Percentiles rank a stretch among this genome's conserved stretches.
phyloP scores from a whole-genome alignment of 2,888 invertebrate genomes.

The Ophraella communa region DNA sequence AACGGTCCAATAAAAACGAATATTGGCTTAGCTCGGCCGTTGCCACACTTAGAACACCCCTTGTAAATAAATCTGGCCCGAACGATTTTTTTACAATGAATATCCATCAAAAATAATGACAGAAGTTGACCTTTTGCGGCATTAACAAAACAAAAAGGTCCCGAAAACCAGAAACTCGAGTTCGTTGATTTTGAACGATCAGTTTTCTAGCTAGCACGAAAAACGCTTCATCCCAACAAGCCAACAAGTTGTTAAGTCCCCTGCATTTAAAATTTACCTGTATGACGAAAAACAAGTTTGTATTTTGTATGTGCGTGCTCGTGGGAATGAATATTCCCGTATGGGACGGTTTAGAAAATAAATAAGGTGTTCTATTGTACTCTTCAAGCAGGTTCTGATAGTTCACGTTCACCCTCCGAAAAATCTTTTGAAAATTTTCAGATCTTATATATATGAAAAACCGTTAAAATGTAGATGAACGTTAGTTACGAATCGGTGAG shows the following conservation, averaged over 20 bases:
- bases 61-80: too few species aligned
- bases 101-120: conserved; percentile 21
- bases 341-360: conserved; percentile 48
- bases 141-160: conserved; percentile 13
- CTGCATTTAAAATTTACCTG: conserved; percentile 48
- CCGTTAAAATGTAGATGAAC: conserved; percentile 44
- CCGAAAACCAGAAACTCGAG: conserved; percentile 28
- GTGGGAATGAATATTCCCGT: conserved; percentile 49
- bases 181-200: conserved; percentile 34
- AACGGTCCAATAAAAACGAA: too few species aligned
- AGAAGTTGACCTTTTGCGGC: conserved; percentile 16
- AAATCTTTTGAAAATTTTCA: conserved; percentile 38
- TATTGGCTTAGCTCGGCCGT: too few species aligned
- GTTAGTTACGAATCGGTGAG: conserved; percentile 37
- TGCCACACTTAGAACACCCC: too few species aligned
- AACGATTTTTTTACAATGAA: too few species aligned
- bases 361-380: conserved; percentile 47
- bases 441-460: conserved; percentile 37
- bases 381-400: conserved; percentile 39
- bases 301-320: conserved; percentile 27
- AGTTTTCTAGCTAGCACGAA: conserved; percentile 34
- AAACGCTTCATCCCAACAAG: conserved; percentile 36
- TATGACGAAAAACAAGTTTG: conserved; percentile 51
- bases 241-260: conserved; percentile 36
- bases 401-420: conserved; percentile 40